Evolutionary conservation across 2,113 vertebrate species (phyloP).

Genomic region (Spea bombifrons): DNA sequence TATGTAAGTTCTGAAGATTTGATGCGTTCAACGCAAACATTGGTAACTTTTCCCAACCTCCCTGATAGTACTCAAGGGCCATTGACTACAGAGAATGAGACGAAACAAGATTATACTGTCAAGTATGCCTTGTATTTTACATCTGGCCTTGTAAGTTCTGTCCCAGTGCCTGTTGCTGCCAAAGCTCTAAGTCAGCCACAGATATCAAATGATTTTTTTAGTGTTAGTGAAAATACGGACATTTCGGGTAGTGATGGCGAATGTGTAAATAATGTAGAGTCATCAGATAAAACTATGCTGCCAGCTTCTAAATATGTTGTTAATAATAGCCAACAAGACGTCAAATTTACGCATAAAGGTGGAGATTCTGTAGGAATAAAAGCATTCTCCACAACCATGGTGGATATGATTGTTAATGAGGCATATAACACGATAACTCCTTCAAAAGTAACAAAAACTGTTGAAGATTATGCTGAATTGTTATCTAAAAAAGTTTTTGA

Average conservation of each 20-base stretch:
- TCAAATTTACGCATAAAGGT: conserved; percentile 42
- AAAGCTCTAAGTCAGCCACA: conserved; percentile 74
- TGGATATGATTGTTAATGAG: conserved; percentile 83
- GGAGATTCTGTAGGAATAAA: conserved; percentile 59
- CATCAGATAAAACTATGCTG: conserved; percentile 64
- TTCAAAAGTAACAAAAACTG: conserved; percentile 70
- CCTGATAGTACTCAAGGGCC: conserved; percentile 51
- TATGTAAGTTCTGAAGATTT: conserved; percentile 74
- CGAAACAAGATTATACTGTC: conserved; percentile 74
- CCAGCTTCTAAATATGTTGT: conserved; percentile 54
- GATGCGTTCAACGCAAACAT: conserved; percentile 65
- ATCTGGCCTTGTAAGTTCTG: conserved; percentile 87
- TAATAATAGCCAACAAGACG: conserved; percentile 48
- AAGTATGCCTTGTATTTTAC: conserved; percentile 88
- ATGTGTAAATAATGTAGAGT: conserved; percentile 48
- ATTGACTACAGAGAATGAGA: conserved; percentile 56
- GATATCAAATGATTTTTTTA: conserved; percentile 56
- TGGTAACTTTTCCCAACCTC: conserved; percentile 64
- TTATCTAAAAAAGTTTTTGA: conserved; percentile 66
- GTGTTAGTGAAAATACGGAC: neutral
- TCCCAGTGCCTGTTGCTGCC: conserved; percentile 86
- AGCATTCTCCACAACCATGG: conserved; percentile 81
- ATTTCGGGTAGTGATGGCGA: conserved; percentile 27
- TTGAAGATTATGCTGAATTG: conserved; percentile 70
- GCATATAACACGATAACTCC: conserved; percentile 80